phyloP scores from a whole-genome alignment of 2,113 vertebrate genomes.

The Haliaeetus leucogaster region DNA sequence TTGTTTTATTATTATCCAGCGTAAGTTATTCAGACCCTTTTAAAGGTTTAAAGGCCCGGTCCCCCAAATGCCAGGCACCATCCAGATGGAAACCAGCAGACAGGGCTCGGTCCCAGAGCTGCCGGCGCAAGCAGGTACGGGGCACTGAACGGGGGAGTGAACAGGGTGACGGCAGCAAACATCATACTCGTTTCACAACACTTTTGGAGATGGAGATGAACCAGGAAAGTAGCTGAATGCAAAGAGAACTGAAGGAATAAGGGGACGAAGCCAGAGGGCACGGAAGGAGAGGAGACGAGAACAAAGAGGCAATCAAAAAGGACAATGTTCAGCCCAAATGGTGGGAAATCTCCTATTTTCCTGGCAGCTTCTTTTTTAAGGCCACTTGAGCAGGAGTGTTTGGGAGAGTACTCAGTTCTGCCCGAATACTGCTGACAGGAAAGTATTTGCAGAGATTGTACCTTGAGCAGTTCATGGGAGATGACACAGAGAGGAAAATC shows the following conservation, averaged over 20 bases:
- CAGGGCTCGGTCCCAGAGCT: background rate
- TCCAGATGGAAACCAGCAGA: background rate
- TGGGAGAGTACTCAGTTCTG: background rate
- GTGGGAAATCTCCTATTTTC: background rate
- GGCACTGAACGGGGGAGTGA: background rate
- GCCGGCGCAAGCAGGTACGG: fast-evolving
- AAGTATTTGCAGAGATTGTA: background rate
- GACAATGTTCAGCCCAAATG: background rate
- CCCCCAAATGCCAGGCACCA: background rate
- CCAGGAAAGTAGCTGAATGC: background rate
- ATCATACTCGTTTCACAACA: background rate
- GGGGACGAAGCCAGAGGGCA: background rate
- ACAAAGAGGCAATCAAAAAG: background rate
- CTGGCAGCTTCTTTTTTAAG: background rate
- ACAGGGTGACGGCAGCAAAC: fast-evolving
- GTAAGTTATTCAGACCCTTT: background rate
- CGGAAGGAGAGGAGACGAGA: background rate
- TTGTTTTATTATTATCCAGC: background rate
- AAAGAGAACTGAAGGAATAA: background rate
- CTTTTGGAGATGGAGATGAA: background rate
- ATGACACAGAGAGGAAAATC: background rate
- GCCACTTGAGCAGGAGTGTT: background rate
- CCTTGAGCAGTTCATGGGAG: background rate
- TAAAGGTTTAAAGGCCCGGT: background rate
- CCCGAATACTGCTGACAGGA: background rate